Evolutionary conservation across 1,140 invertebrate genomes (phyloP), one percentile per base, ranked within the genome.

Genomic region (Sinonovacula constricta): DNA sequence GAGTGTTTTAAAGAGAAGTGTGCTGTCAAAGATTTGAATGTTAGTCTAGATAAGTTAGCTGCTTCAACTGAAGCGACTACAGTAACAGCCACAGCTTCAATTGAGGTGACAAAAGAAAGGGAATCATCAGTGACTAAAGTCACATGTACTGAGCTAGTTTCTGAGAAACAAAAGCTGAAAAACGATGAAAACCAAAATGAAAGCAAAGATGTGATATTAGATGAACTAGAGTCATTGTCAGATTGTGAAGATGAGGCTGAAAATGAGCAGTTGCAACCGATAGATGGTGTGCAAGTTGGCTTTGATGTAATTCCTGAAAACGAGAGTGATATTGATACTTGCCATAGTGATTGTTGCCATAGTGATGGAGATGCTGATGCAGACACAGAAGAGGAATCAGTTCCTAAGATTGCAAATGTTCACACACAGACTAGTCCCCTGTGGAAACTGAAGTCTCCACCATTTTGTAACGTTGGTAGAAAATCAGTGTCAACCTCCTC

Each of bases 401-500:
- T 45, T 60, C 60, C 65, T 39, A 65, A 63, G 49, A 63, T 57
- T 15, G 39, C 53, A 22, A 78, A 80, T 57, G 80, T 79, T 30
- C 77, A 80, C 4, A 85, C 81, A 49, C 81, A 85, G 56, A 83
- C 80, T 28, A 81, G 79, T 59, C 79, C 80, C 15, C 49, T 70
- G 10, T 65, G 76, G 18, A 85, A 82, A 74, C 77, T 59, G 14
- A 87, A 87, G 54, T 81, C 83, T 14, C 71, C 77, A 24, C 76
- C 83, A 53, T 54, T 84, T 15, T 33, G 26, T 26, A 75, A 56
- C 33, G 53, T 81, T 4, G 34, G 59, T 56, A 86, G 74, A 66
- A 82, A 85, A 2, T 86, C 85, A 24, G 82, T 84, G 0, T 84
- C 84, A 54, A 84, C 82, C 1, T 85, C 80, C 10, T 75, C 79